These are phyloP conservation scores for Pseudomugil tenellus DNA, from an alignment of 2,797 vertebrate genomes.

Conservation along the genomic window DNA sequence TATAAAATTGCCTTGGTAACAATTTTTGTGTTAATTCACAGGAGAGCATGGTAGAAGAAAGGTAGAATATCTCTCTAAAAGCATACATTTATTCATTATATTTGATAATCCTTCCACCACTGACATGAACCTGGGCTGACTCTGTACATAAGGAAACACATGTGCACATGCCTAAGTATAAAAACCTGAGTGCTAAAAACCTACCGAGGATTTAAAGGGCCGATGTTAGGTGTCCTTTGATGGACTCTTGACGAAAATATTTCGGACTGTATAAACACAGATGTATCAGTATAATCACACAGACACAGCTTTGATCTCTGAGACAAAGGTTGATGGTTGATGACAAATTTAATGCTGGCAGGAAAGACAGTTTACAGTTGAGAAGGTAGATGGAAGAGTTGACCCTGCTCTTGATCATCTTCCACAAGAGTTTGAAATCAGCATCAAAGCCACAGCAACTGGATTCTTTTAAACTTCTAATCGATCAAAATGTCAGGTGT, in stretches of 20 bases:
- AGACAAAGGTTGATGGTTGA: not conserved
- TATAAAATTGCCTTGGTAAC: not conserved
- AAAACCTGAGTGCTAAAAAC: conserved; percentile 11
- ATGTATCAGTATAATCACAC: conserved; percentile 13
- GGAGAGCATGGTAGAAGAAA: no score
- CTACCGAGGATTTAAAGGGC: not conserved
- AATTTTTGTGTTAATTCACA: not conserved
- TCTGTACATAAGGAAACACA: not conserved
- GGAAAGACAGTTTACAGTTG: conserved; percentile 36
- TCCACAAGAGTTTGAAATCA: conserved; percentile 17
- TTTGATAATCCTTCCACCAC: not conserved
- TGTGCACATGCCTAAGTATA: not conserved
- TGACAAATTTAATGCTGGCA: conserved; percentile 17
- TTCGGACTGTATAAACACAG: not conserved
- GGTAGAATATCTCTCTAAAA: not conserved
- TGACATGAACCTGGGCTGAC: not conserved
- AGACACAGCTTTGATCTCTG: conserved; percentile 6
- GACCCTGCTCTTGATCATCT: conserved; percentile 22
- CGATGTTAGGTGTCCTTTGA: not conserved
- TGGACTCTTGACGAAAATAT: conserved; percentile 2
- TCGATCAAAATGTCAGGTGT: conserved; percentile 29
- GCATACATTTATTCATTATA: not conserved
- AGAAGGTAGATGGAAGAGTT: conserved; percentile 36
- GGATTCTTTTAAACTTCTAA: conserved; percentile 21
- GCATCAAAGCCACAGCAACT: conserved; percentile 25